Conservation (phyloP, 2,888 invertebrate genomes). For the Coecobrya sp. region DNA sequence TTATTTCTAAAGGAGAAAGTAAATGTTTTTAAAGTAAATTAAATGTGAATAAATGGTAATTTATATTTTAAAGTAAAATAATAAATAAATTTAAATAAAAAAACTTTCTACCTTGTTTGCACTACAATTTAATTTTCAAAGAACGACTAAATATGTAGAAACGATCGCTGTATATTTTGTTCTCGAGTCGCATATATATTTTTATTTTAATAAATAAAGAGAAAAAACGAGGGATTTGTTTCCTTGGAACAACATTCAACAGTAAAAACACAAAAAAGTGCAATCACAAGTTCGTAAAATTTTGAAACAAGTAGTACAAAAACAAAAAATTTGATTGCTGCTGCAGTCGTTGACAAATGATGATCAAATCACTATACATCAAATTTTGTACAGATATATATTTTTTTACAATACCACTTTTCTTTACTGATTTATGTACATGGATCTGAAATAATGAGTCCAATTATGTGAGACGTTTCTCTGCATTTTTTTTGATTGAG, state of each 20-base stretch:
- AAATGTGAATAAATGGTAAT: background rate
- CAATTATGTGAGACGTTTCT: constrained; percentile 30
- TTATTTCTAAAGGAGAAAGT: constrained; percentile 1
- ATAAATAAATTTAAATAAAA: constrained; percentile 24
- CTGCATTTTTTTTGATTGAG: constrained; percentile 34
- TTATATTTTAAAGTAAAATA: constrained; percentile 5
- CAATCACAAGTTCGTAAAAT: constrained; percentile 49
- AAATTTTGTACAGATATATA: constrained; percentile 1
- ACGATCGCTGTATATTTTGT: constrained; percentile 49
- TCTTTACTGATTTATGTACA: constrained; percentile 46
- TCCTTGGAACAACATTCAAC: constrained; percentile 46
- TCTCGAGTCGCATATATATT: constrained; percentile 34
- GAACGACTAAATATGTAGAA: constrained; percentile 51
- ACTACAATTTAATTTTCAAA: constrained; percentile 44
- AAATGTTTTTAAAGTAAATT: background rate
- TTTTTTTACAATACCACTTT: constrained; percentile 51
- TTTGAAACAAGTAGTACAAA: constrained; percentile 44
- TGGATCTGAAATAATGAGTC: constrained; percentile 13
- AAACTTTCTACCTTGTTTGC: constrained; percentile 50
- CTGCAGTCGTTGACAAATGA: constrained; percentile 1
- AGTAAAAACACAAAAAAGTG: constrained; percentile 31
- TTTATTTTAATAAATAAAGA: background rate
- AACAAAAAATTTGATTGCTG: constrained; percentile 25
- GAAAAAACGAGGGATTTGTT: background rate
- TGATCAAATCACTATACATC: constrained; percentile 27